Conservation (phyloP, 2,113 vertebrate genomes). For the Noturus placidus region DNA sequence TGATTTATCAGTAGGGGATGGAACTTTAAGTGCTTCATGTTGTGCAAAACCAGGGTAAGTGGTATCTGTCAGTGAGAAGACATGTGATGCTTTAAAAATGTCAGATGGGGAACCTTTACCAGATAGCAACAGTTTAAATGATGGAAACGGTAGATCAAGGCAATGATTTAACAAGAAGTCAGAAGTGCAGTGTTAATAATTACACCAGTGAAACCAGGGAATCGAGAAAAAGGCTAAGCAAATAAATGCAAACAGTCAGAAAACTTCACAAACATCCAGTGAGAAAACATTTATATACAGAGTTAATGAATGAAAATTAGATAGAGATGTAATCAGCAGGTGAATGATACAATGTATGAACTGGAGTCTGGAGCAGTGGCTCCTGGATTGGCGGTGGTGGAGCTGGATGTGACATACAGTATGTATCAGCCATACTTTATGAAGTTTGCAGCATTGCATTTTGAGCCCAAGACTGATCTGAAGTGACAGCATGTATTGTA, state of each 20-base stretch:
- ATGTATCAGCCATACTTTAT: background rate
- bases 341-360: background rate
- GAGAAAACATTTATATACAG: no score
- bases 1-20: slow-evolving; percentile 51
- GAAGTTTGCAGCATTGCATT: background rate
- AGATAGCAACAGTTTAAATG: background rate
- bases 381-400: background rate
- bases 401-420: background rate
- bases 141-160: background rate
- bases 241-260: background rate
- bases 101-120: background rate
- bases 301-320: no score
- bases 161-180: background rate
- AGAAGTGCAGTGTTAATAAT: background rate
- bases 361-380: background rate
- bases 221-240: background rate
- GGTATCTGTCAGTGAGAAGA: slow-evolving; percentile 16
- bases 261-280: no score
- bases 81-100: slow-evolving; percentile 2
- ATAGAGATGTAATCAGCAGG: no score
- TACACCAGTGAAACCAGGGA: background rate
- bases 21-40: slow-evolving; percentile 19
- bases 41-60: slow-evolving; percentile 17
- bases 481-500: background rate
- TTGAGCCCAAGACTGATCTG: background rate